Evolutionary conservation across 1,140 invertebrate species (phyloP).

Genomic region (Drosophila punjabiensis): DNA sequence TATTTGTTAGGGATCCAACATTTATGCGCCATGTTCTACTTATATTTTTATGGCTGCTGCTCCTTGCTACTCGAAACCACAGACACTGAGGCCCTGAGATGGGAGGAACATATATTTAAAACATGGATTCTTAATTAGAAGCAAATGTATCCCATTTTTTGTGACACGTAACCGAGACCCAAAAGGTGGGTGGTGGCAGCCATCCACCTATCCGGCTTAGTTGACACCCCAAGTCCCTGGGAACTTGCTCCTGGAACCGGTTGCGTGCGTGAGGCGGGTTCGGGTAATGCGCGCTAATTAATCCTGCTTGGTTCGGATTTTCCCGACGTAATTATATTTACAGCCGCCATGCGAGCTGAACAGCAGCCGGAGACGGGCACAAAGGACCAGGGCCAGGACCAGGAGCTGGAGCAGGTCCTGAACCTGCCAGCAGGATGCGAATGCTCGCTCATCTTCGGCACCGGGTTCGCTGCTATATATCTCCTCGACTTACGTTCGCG

Average conservation of each 20-base stretch:
- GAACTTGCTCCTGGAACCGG: conserved; percentile 43
- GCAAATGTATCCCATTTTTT: conserved; percentile 76
- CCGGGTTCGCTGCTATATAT: conserved; percentile 1
- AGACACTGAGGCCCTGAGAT: conserved; percentile 33
- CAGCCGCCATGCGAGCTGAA: conserved; percentile 72
- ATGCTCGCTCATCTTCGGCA: conserved; percentile 48
- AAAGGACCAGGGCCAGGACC: conserved; percentile 6
- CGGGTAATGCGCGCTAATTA: conserved; percentile 84
- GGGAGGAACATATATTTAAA: conserved; percentile 72
- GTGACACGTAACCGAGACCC: conserved; percentile 49
- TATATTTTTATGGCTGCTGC: conserved; percentile 81
- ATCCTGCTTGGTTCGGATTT: conserved; percentile 85
- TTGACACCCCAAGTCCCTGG: conserved; percentile 59
- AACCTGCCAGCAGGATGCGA: conserved; percentile 42
- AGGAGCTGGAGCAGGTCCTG: conserved; percentile 6
- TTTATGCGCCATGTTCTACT: conserved; percentile 82
- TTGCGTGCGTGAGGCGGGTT: conserved; percentile 50
- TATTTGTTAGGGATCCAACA: conserved; percentile 57
- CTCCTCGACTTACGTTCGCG: conserved; percentile 18
- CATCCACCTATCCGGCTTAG: conserved; percentile 48
- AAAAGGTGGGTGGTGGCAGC: conserved; percentile 52
- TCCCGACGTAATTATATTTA: conserved; percentile 84
- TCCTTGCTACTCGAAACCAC: conserved; percentile 69
- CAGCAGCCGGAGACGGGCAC: conserved; percentile 27
- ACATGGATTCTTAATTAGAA: conserved; percentile 85